Evolutionary conservation across 1,140 invertebrate species (phyloP), one percentile per base, ranked within the genome.

Genomic region (Adelges cooleyi): DNA sequence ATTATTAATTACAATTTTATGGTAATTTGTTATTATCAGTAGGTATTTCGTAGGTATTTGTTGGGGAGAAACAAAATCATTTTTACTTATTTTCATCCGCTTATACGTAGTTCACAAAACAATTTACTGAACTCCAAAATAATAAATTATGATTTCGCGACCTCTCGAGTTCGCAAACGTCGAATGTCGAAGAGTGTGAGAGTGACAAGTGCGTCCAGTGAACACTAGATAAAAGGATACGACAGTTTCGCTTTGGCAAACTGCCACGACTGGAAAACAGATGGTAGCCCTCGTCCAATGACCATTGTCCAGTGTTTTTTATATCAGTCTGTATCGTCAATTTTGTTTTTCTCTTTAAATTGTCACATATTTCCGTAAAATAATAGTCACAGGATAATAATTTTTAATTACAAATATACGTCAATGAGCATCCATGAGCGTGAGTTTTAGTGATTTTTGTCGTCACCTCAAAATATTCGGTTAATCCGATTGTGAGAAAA

Each of bases 301-400:
- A 42, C 44, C 56, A 62, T 48, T 62, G 56, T 62, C 42, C 56
- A 62, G 56, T 62, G 56, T 62, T 50, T 53, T 48, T 62, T 62
- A 62, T 62, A 62, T 62, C 56, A 62, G 40, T 20, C n/a, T n/a
- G 22, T 54, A 20, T 54, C 17, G 40, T 56, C 22, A 42, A 59
- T 29, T 27, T 40, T 59, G 42, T 17, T 59, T 59, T 59, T 42
- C 20, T 46, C n/a, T 40, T 59, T 59, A 42, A 59, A 29, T 59
- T 59, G 38, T 62, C 25, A 29, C 56, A 62, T 62, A 62, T 42
- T 56, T 27, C 25, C 2, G 27, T 33, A 62, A 29, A 59, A 62
- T 48, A 62, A 62, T 62, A 46, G 56, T 48, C 56, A 33, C 44
- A 48, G 42, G 6, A 22, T 27, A 22, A 13, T 48, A 48, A 33